Evolutionary conservation across 2,113 vertebrate species (phyloP), one percentile per base, ranked within the genome.

Genomic region (Ptilorrhoa leucosticta): DNA sequence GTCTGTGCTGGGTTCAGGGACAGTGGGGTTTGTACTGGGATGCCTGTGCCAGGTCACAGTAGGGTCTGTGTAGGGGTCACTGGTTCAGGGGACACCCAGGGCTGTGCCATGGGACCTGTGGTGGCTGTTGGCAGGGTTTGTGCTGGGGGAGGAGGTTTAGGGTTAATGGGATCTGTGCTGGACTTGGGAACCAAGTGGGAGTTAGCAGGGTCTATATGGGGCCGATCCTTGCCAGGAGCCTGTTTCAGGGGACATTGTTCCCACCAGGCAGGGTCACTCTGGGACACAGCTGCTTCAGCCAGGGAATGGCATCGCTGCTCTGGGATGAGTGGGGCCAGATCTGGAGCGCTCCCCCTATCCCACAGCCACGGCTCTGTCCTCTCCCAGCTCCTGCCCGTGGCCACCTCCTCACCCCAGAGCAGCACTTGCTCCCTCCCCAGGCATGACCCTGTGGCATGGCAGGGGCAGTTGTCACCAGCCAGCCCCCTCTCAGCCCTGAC

Each of bases 181-280:
- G 44, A n/a, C 22, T 44, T 45, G 45, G n/a, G 40, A 58, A 44
- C 1, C 1, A 1, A 39, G 51, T 11, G 8, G 39, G 30, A 69
- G 19, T 65, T 58, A n/a, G 40, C 5, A 1, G 78, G 61, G 35
- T 82, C 78, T 9, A 1, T 21, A 21, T 19, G 39, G 70, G 79
- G 24, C 37, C 0, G 0, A 33, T 84, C 21, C 35, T 30, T 66
- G 40, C 40, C 0, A 0, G 44, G 44, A 71, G 12, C 61, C 56
- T 28, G 48, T 39, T 64, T 51, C 54, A 28, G 65, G 66, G 61
- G 65, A 64, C 65, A 4, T 47, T 13, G 42, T 45, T 70, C 53
- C 44, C n/a, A 51, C 60, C 10, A 7, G 69, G 76, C 18, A 40
- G 60, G 72, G 87, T 94, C 82, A 28, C 44, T 27, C 30, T 87